Evolutionary conservation across 2,113 vertebrate species (phyloP), one percentile per base, ranked within the genome.

Genomic region (Sitta europaea): DNA sequence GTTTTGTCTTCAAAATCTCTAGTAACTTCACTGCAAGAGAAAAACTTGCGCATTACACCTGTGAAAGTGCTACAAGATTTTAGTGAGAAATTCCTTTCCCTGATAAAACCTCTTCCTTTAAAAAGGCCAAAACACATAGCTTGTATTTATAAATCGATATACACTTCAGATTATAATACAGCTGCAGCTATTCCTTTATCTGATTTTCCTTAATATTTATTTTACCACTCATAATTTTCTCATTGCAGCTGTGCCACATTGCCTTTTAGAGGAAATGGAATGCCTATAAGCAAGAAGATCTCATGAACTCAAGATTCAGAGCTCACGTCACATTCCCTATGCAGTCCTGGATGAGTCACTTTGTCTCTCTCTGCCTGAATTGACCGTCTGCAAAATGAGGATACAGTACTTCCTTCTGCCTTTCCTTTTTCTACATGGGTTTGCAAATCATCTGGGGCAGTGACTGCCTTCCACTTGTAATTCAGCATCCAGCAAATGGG

Each of bases 1-100:
- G 79, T 96, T 89, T 97, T 97, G 58, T 98, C 97, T 59, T 98
- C 98, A 9, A 95, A 89, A 17, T 36, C 22, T 50, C 54, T 25
- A 6, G 6, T 28, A 38, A 22, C 96, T 94, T 96, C 57, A 77
- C 98, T 98, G 89, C 47, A 83, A 88, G 68, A 94, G 59, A 84
- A 88, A 92, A 96, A 90, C 16, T 12, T 85, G 85, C 95, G 61
- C 11, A 25, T 78, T 71, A 71, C 11, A 40, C 27, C 31, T 0
- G 1, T 36, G 38, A 89, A 91, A 58, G 24, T n/a, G 25, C 48
- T 91, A 61, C 21, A 74, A 20, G 27, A 29, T 89, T 54, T 89
- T 71, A 51, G 33, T 25, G 54, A 87, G 55, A 35, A 19, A 57
- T 8, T 86, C 21, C 18, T 70, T 89, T 86, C 38, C 53, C 40